Evolutionary conservation across 2,888 invertebrate genomes (phyloP), one percentile per base, ranked within the genome.

Genomic region (Erpobdella octoculata): DNA sequence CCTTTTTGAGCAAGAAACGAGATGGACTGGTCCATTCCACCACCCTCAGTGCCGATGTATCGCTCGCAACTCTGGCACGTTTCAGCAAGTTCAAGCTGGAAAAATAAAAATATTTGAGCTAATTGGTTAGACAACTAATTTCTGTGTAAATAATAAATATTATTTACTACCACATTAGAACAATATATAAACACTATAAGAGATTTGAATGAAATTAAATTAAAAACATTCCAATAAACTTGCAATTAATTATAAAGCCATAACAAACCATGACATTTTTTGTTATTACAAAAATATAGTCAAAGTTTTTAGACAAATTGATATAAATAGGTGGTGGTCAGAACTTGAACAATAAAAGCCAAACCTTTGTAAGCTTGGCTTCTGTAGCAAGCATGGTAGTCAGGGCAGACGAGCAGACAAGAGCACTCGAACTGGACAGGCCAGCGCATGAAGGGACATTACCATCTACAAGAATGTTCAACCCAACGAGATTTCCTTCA

Each of bases 1-100:
- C 85, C 85, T 69, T 79, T 75, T 69, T 85, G 88, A 2, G 91
- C 97, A 58, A 96, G 87, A 83, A 95, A 92, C 69, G 93, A 93
- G 79, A 96, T 95, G 0, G 98, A 96, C 85, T 99, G 98, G 84
- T 99, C 98, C 98, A 99, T 99, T 74, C 98, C 98, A 53, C 98
- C 98, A 33, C 98, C 97, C 84, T 93, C 90, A 0, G 97, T 96
- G 31, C 98, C 98, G 77, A 99, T 94, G 79, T 91, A 92, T 75
- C 90, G 88, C 84, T 99, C 98, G 81, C 92, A 90, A 76, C 86
- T 87, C 0, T 96, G 94, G 81, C 96, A 92, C 75, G 95, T 83
- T 64, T 89, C 88, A 21, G 97, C 95, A 76, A 97, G 36, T 37
- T 74, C 73, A 15, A 66, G 31, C 74, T 74, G 65, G 5, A 71